These are phyloP conservation scores for Horisme vitalbata DNA, from an alignment of 2,888 invertebrate species.

Conservation along the genomic window DNA sequence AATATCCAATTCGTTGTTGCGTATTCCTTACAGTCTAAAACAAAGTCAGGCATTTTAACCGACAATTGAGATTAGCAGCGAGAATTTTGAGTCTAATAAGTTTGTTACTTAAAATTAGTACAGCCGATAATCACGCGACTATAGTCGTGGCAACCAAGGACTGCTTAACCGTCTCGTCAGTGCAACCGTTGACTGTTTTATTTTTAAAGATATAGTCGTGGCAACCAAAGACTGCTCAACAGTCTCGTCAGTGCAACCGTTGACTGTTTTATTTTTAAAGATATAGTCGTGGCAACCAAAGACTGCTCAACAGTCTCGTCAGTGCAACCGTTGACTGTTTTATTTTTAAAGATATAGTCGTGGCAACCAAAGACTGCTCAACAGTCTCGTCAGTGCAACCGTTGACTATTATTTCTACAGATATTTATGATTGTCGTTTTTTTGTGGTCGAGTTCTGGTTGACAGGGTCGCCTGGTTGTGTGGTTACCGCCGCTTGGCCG, in stretches of 20 bases:
- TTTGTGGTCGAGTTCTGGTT: background rate
- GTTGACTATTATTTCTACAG: too few relatives aligned
- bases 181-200: background rate
- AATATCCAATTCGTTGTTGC: constrained; percentile 34
- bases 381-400: too few relatives aligned
- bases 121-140: constrained; percentile 3
- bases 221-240: too few relatives aligned
- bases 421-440: too few relatives aligned
- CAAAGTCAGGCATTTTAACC: constrained; percentile 22
- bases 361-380: too few relatives aligned
- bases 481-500: constrained; percentile 60
- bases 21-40: constrained; percentile 22
- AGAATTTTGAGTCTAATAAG: constrained; percentile 6
- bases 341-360: too few relatives aligned
- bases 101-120: constrained; percentile 7
- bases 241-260: too few relatives aligned
- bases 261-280: too few relatives aligned
- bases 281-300: too few relatives aligned
- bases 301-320: too few relatives aligned
- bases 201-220: too few relatives aligned
- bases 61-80: background rate
- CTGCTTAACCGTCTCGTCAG: constrained; percentile 1
- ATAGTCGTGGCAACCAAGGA: constrained; percentile 14
- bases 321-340: too few relatives aligned
- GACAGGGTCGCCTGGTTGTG: constrained; percentile 21